Percentiles rank a stretch among this genome's conserved stretches.
phyloP scores from a whole-genome alignment of 2,888 invertebrate species.

The Salpingus planirostris region DNA sequence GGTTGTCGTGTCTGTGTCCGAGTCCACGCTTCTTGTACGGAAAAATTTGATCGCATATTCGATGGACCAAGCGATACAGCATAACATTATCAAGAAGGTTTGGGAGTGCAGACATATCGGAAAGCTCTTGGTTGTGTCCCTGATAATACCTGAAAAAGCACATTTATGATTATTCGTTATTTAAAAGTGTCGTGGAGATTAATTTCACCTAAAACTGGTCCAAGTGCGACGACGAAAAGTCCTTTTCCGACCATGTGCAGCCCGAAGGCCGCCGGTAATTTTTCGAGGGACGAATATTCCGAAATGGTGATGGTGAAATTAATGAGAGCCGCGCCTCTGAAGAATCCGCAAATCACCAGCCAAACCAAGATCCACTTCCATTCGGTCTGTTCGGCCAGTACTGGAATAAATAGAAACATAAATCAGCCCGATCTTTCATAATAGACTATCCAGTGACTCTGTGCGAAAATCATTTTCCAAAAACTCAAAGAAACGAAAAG shows the following conservation, averaged over 20 bases:
- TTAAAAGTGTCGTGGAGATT: no score
- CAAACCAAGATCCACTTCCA: constrained; percentile 60
- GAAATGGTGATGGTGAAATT: constrained; percentile 73
- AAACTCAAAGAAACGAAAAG: constrained; percentile 17
- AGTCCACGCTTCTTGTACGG: constrained; percentile 34
- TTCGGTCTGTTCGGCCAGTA: constrained; percentile 63
- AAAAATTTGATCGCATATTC: constrained; percentile 46
- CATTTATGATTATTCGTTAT: neutral
- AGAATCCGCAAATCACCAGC: constrained; percentile 69
- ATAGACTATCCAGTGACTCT: constrained; percentile 7
- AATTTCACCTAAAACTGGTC: constrained; percentile 57
- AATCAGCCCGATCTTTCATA: constrained; percentile 12
- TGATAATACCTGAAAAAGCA: constrained; percentile 53
- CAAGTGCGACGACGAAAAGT: constrained; percentile 57
- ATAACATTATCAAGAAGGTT: constrained; percentile 58
- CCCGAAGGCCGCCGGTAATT: constrained; percentile 67
- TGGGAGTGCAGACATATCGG: constrained; percentile 64
- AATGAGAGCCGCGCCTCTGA: constrained; percentile 67
- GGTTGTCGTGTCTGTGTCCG: constrained; percentile 32
- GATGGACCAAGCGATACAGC: constrained; percentile 59
- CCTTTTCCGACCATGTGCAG: constrained; percentile 71
- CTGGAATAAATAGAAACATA: constrained; percentile 43
- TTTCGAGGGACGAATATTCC: constrained; percentile 61
- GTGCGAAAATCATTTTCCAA: constrained; percentile 16
- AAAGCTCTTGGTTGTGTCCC: constrained; percentile 60